A percentile compares a stretch with the other conserved stretches of the same genome.
phyloP scores from a whole-genome alignment of 2,797 vertebrate genomes.

The Petrocephalus sullivani region DNA sequence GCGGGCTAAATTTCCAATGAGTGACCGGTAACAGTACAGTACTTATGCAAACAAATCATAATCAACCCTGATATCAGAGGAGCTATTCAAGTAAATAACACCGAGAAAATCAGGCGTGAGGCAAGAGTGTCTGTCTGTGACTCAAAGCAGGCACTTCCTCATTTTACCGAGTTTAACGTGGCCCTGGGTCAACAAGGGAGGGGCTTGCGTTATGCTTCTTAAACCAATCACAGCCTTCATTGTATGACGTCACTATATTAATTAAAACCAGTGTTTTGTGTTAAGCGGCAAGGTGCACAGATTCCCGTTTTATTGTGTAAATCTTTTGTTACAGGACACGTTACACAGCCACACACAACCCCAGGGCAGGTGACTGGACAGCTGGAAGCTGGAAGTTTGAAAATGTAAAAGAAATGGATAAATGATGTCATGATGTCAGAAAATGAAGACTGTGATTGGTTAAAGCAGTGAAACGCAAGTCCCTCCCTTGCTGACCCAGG shows the following conservation, averaged over 20 bases:
- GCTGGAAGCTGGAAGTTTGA: background rate
- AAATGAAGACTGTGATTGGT: background rate
- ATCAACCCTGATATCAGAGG: background rate
- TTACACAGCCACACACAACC: background rate
- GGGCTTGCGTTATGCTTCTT: background rate
- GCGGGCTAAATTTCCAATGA: slow-evolving; percentile 31
- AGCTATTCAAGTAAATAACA: background rate
- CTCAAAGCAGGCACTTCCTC: background rate
- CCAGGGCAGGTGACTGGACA: background rate
- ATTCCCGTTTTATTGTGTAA: background rate
- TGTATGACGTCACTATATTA: background rate
- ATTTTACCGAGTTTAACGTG: background rate
- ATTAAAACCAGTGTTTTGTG: background rate
- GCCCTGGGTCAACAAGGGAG: too few species aligned
- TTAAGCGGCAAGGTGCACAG: background rate
- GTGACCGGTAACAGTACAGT: slow-evolving; percentile 34
- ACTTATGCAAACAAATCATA: background rate
- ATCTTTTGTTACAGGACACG: background rate
- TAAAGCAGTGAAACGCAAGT: background rate
- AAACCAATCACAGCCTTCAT: background rate
- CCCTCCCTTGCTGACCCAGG: background rate
- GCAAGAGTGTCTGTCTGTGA: background rate
- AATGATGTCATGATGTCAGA: background rate
- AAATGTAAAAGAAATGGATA: background rate
- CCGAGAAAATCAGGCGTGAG: background rate